Evolutionary conservation across 2,888 invertebrate species (phyloP), one percentile per base, ranked within the genome.

Genomic region (Lycaena phlaeas): DNA sequence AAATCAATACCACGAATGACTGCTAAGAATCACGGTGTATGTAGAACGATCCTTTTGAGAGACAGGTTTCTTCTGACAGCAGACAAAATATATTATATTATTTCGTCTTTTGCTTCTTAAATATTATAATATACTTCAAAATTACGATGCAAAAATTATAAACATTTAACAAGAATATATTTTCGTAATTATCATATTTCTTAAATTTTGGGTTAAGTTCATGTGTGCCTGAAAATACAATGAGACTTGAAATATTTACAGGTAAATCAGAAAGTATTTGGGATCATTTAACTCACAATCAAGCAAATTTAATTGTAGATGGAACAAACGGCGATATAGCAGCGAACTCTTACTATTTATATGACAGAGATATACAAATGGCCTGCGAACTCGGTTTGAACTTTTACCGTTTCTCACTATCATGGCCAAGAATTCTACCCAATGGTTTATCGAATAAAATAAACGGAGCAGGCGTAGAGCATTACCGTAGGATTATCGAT

Each of bases 361-460:
- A 84, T 53, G 70, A 81, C 51, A 82, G 87, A 44, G 81, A 84
- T 44, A 65, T 84, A 0, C 59, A 64, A 40, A 57, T 78, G 48
- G 44, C 78, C 30, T 57, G 60, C 18, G 57, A 72, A 40, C 50
- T 81, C 2, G 72, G 72, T 0, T 58, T 73, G 0, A 60, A 85
- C 43, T 71, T 68, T 43, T 85, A 86, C 53, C 64, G 86, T 15
- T 85, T 87, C 50, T 87, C 86, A 1, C 59, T 87, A n/a, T 78
- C 88, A 1, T 90, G 90, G 90, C 52, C 87, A 0, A 62, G 90
- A 22, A 68, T 90, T 11, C 59, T 89, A 36, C 88, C 89, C 0
- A 78, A 71, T 36, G 88, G 87, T 22, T 72, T 73, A 29, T 49
- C 69, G 2, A 68, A 81, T 36, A 54, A 64, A 3, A 57, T 87